Evolutionary conservation across 1,140 invertebrate species (phyloP), one percentile per base, ranked within the genome.

Genomic region (Drosophila subobscura): DNA sequence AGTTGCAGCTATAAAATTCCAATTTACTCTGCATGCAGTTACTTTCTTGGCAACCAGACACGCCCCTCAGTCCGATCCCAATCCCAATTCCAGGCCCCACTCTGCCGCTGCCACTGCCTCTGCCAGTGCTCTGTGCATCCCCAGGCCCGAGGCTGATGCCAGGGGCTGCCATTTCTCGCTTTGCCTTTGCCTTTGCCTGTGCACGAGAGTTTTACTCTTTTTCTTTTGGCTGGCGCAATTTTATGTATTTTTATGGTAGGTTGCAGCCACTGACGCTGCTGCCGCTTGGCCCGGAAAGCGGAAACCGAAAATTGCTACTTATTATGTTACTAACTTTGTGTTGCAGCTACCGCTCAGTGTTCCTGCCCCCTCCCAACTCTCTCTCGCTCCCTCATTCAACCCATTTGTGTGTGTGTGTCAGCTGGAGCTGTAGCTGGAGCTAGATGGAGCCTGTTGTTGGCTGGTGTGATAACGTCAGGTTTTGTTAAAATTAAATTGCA

Each of bases 401-500:
- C 23, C 40, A 29, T 25, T 12, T 55, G n/a, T 33, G 4, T 20
- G 12, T 52, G 20, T 54, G 51, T 55, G 59, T 72, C 37, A 50
- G 45, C 27, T 23, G 49, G 51, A 41, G 16, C 8, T 33, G 44
- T 56, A 40, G 33, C 54, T 8, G 44, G 44, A 45, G 59, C 53
- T 60, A n/a, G 41, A 23, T 41, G 55, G 29, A 25, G 37, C 41
- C 41, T 68, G 73, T 68, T 77, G 74, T 70, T 81, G 77, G 84
- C 78, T 81, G 74, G 83, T 86, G 83, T 86, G 83, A 86, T 86
- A 86, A 86, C 88, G 83, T 86, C 83, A 86, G 83, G 83, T 86
- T 86, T 88, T 86, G 83, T 88, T 88, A 78, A 86, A 88, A 86
- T 86, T 86, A 86, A 86, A 86, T 86, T 86, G 83, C 83, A 88